These are phyloP conservation scores for Tyto alba DNA, from an alignment of 2,113 vertebrate species.

Conservation along the genomic window DNA sequence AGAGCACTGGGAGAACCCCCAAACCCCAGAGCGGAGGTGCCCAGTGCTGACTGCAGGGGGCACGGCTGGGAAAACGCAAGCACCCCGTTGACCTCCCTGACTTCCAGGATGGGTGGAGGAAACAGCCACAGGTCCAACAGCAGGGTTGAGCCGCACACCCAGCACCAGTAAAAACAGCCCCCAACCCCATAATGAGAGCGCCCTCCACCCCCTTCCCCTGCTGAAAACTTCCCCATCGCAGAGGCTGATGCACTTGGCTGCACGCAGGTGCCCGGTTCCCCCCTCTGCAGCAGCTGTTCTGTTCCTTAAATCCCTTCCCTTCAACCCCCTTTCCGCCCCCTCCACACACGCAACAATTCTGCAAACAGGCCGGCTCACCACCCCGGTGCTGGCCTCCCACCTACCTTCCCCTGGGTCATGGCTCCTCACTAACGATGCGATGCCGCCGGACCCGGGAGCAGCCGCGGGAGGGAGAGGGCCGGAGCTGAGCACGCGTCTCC, in stretches of 20 bases:
- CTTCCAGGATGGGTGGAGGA: not conserved
- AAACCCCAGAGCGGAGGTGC: not conserved
- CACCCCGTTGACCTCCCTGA: not conserved
- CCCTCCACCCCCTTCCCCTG: not conserved
- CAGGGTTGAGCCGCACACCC: not conserved
- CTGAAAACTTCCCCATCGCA: not conserved
- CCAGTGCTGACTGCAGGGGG: not conserved
- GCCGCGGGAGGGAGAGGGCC: not conserved
- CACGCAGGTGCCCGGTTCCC: not conserved
- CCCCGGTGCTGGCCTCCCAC: not conserved
- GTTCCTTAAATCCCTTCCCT: not conserved
- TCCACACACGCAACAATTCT: not conserved
- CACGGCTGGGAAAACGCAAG: not conserved
- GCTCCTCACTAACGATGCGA: not conserved
- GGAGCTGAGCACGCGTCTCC: not conserved
- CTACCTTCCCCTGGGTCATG: conserved; percentile 95
- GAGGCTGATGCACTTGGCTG: not conserved
- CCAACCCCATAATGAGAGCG: not conserved
- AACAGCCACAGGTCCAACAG: accelerated
- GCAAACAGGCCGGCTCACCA: not conserved
- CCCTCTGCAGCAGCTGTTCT: accelerated
- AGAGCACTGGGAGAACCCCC: not conserved
- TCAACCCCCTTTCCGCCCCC: not conserved
- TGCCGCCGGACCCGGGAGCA: not conserved
- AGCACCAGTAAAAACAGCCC: not conserved